These are phyloP conservation scores for Drosophila triauraria DNA, from an alignment of 1,140 invertebrate genomes.

Conservation along the genomic window DNA sequence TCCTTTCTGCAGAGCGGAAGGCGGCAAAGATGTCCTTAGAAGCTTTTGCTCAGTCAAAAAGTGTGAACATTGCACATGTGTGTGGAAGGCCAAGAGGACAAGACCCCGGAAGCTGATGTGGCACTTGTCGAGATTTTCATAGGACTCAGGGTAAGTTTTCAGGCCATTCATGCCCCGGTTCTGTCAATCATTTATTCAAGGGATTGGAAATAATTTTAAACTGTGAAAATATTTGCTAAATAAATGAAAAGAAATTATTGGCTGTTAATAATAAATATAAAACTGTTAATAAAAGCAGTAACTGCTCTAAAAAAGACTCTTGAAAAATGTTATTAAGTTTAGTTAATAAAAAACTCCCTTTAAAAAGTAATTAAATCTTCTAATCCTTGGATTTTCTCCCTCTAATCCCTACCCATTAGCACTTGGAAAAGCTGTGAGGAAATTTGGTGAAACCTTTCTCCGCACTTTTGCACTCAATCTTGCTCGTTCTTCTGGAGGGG, in stretches of 20 bases:
- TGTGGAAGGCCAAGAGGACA: conserved; percentile 12
- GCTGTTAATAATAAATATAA: too few species aligned
- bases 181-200: conserved; percentile 23
- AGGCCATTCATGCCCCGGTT: conserved; percentile 14
- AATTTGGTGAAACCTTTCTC: conserved; percentile 20
- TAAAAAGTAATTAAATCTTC: too few species aligned
- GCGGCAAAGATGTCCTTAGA: conserved; percentile 2
- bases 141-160: conserved; percentile 34
- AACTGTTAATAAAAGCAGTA: too few species aligned
- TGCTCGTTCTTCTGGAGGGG: not conserved
- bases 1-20: conserved; percentile 28
- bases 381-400: not conserved
- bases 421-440: not conserved
- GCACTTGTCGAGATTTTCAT: conserved; percentile 60
- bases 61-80: conserved; percentile 57
- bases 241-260: not conserved
- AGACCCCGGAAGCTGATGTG: conserved; percentile 35
- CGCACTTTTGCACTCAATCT: conserved; percentile 26
- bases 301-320: too few species aligned
- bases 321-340: too few species aligned
- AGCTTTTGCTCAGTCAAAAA: conserved; percentile 18
- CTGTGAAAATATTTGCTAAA: not conserved
- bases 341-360: not conserved
- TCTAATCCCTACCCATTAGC: not conserved
- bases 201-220: not conserved